Evolutionary conservation across 2,113 vertebrate genomes (phyloP), one percentile per base, ranked within the genome.

Genomic region (Callopanchax toddi): DNA sequence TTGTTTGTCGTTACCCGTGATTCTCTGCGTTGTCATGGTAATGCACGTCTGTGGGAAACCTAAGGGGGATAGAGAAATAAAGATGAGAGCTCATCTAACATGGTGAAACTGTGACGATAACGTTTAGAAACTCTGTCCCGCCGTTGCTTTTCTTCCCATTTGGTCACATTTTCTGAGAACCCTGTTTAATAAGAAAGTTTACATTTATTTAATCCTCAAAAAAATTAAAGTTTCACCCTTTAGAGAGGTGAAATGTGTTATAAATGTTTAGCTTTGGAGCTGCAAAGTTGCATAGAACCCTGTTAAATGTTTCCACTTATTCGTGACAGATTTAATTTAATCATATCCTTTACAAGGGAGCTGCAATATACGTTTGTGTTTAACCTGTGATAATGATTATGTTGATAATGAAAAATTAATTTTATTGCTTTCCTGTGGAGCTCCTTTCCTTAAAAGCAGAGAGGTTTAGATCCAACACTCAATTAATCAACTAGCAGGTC

Each of bases 11-110:
- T 84, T 79, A 77, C 63, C 77, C 72, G 66, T 56, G 62, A 74
- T 81, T 74, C 66, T 75, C 44, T 2, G 60, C 49, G 84, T 84
- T 84, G 84, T 82, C 78, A 86, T 84, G 78, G 78, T 66, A 72
- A 84, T 78, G 40, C 48, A 57, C 76, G 78, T 72, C 72, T 74
- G 68, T 65, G 40, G 25, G 26, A 73, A 68, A 81, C 76, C 68
- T 56, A 49, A 65, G 56, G 71, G 58, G 65, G 50, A 56, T 65
- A 44, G 58, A 68, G 60, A 64, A 77, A 56, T 67, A 69, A 76
- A 26, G 58, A 67, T 26, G 26, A 40, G 53, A 80, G 51, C n/a
- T 25, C 37, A 60, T 64, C 46, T 61, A 74, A 78, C 64, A 67
- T 51, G 50, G 61, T 65, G 52, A 52, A 39, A 51, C 44, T 62